phyloP scores from a whole-genome alignment of 2,888 invertebrate genomes.

The Marronus borbonicus region DNA sequence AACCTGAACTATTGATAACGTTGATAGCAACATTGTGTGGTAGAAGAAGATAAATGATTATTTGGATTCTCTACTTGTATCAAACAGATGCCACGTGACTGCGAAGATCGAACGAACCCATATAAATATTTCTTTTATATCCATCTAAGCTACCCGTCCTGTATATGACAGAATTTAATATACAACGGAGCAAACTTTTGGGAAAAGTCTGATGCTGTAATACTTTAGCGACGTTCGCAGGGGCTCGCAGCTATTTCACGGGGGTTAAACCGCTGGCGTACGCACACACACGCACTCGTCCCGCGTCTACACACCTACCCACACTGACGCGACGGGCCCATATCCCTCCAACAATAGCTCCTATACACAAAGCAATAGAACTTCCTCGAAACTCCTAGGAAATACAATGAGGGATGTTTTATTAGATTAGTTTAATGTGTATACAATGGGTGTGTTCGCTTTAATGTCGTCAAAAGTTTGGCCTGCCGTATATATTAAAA shows the following conservation, averaged over 20 bases:
- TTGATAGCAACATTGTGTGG: too few species aligned
- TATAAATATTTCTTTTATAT: too few species aligned
- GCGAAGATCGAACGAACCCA: too few species aligned
- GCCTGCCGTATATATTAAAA: slow-evolving; percentile 30
- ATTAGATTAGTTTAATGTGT: slow-evolving; percentile 50
- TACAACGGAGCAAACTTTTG: slow-evolving; percentile 3
- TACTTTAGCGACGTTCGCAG: slow-evolving; percentile 16
- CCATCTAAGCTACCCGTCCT: not conserved
- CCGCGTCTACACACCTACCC: not conserved
- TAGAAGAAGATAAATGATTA: too few species aligned
- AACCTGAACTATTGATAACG: too few species aligned
- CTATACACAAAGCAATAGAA: slow-evolving; percentile 45
- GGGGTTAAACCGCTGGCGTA: not conserved
- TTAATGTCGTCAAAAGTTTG: slow-evolving; percentile 32
- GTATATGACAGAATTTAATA: slow-evolving; percentile 19
- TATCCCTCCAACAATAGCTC: slow-evolving; percentile 35
- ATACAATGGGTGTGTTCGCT: slow-evolving; percentile 45
- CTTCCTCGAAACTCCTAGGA: slow-evolving; percentile 39
- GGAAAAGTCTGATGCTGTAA: slow-evolving; percentile 25
- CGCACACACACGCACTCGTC: not conserved
- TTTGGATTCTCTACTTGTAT: too few species aligned
- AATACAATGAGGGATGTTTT: slow-evolving; percentile 44
- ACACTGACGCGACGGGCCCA: not conserved
- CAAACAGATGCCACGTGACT: too few species aligned
- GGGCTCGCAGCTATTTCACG: slow-evolving; percentile 22